Percentiles rank a stretch among this genome's conserved stretches.
phyloP scores from a whole-genome alignment of 2,113 vertebrate genomes.

The Terrapene triunguis region DNA sequence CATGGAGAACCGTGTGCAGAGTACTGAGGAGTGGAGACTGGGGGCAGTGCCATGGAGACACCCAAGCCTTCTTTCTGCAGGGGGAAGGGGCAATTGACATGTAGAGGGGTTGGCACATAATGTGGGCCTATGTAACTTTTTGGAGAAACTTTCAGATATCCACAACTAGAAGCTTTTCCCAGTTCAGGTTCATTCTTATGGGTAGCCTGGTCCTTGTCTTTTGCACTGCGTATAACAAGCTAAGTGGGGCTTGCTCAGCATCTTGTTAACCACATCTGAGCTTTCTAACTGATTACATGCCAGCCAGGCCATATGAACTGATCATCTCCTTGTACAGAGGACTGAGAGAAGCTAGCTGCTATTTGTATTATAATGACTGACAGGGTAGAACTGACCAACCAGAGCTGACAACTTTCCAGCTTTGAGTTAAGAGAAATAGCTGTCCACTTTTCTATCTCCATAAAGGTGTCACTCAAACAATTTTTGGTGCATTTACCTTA shows the following conservation, averaged over 20 bases:
- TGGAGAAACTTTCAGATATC: not conserved
- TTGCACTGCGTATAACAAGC: not conserved
- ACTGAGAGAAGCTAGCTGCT: not conserved
- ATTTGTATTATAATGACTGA: not conserved
- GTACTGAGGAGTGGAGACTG: not conserved
- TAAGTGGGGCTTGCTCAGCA: not conserved
- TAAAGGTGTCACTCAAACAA: slow-evolving; percentile 7
- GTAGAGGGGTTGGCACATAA: not conserved
- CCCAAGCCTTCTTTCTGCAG: not conserved
- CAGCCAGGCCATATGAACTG: not conserved
- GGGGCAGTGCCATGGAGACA: not conserved
- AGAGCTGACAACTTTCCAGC: not conserved
- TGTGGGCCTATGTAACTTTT: not conserved
- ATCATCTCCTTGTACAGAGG: not conserved
- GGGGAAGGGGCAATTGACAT: not conserved
- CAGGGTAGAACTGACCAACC: not conserved
- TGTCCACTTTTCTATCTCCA: not conserved
- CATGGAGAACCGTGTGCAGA: not conserved
- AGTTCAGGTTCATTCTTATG: not conserved
- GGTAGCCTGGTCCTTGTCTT: not conserved
- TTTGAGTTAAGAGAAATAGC: not conserved
- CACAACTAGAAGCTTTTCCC: not conserved
- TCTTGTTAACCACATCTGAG: not conserved
- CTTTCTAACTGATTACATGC: not conserved
- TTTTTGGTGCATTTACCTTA: slow-evolving; percentile 11